Base-by-base conservation (phyloP, 2,113 vertebrate genomes). In the Strix uralensis region DNA sequence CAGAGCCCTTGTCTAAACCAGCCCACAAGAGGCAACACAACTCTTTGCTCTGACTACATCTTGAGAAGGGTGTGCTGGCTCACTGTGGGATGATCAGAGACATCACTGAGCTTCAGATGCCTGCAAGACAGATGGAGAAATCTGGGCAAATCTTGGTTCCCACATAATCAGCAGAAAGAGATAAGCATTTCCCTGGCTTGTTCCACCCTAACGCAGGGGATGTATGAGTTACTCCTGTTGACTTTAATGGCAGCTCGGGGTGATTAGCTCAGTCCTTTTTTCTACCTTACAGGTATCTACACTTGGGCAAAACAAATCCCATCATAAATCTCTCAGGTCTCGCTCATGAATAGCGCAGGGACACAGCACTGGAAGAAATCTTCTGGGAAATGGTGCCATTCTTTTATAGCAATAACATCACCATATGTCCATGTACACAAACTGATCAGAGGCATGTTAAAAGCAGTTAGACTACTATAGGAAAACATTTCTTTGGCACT, bases 1-100 rank as follows among this genome's bases (percentile, higher is more conserved):
- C 25, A 47, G 57, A 86, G 34, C 34, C 26, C 63, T 65, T 52
- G 29, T 27, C 29, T 86, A 47, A 52, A 65, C 26, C 49, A 63
- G 49, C 12, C 25, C 21, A 4, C 13, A 51, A 59, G 18, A 81
- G 34, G 26, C 29, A 65, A 70, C 38, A 23, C 34, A 75, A 15
- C 6, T 36, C 58, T 62, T 55, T 38, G 27, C 32, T 74, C 49
- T 52, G 51, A 59, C 29, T 62, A 15, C 0, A 0, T 19, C 70
- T 62, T 36, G n/a, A 5, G 10, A 54, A 61, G 20, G 4, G 16
- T 5, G 8, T 74, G 38, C 52, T 61, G 32, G 54, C 30, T 71
- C 29, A 38, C 58, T 80, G 52, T 1, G 1, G 34, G 42, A 46
- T 0, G 1, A 26, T 25, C 1, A 0, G 44, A 77, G 57, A 80